Evolutionary conservation across 2,113 vertebrate species (phyloP), one percentile per base, ranked within the genome.

Genomic region (Candoia aspera): DNA sequence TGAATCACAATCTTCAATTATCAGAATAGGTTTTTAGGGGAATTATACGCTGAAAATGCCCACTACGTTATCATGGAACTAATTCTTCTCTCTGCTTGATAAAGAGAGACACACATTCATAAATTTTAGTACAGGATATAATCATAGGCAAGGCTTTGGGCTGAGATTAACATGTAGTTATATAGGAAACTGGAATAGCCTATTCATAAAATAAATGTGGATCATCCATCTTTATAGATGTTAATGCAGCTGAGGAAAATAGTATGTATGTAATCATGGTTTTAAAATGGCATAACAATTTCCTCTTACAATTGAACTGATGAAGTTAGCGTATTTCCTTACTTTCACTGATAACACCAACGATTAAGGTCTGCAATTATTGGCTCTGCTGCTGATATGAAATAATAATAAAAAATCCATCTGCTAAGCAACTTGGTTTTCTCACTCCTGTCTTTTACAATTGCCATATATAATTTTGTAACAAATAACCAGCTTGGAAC

Each of bases 391-490:
- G 33, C 6, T 79, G 33, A 0, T 37, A 57, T 57, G 12, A 5
- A 5, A n/a, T 59, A 42, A 29, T 55, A 9, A 73, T 12, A 83
- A 62, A 95, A 92, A 91, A 92, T 94, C 90, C 58, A 88, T 94
- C 42, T 88, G 49, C 90, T 92, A 93, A 92, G 89, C 54, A 93
- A 91, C 96, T 95, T 58, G 58, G 15, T 95, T 97, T 95, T 94
- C 92, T 94, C 37, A 86, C 37, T 46, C 15, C 90, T 23, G 13
- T 68, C 60, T 84, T 90, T 46, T 93, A 94, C 55, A 92, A 85
- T 94, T 91, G 26, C 91, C 87, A 94, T 96, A 95, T 96, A 49
- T 85, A 94, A 94, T 96, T 97, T 97, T 90, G 95, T 54, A 90
- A 19, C 19, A 92, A 94, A 24, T 84, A 92, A 73, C 83, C 90